phyloP scores from a whole-genome alignment of 2,888 invertebrate species.

The Nemotelus pantherinus region DNA sequence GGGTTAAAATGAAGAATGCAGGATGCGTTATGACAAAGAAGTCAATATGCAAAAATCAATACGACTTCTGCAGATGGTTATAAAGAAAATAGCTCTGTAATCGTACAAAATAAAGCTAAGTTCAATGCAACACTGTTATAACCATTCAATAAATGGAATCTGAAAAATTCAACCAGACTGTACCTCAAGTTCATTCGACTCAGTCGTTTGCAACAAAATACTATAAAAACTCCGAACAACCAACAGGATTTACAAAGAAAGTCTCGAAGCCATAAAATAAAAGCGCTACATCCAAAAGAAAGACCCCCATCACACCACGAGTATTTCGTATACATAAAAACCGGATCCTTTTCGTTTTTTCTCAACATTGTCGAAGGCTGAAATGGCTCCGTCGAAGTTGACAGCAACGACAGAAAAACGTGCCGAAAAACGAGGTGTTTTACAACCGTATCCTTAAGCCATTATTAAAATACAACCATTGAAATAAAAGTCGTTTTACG shows the following conservation, averaged over 20 bases:
- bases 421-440: constrained; percentile 49
- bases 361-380: constrained; percentile 2
- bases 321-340: constrained; percentile 1
- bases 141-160: background rate
- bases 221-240: constrained; percentile 11
- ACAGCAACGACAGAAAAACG: background rate
- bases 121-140: too few species aligned
- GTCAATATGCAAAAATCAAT: too few species aligned
- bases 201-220: background rate
- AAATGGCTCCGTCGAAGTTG: constrained; percentile 11
- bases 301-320: background rate
- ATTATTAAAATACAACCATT: constrained; percentile 44
- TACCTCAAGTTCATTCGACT: constrained; percentile 1
- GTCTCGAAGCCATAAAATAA: constrained; percentile 34
- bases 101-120: too few species aligned
- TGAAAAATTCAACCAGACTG: background rate
- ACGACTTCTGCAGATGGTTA: too few species aligned
- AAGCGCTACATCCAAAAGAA: constrained; percentile 36
- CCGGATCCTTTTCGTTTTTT: background rate
- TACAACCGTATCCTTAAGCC: constrained; percentile 47
- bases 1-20: too few species aligned
- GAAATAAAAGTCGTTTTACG: constrained; percentile 30
- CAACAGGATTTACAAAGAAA: background rate
- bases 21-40: too few species aligned
- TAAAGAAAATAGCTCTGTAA: too few species aligned